Percentiles rank a stretch among this genome's conserved stretches.
These are phyloP conservation scores for Epinotia bilunana DNA, from an alignment of 2,888 invertebrate genomes.

Conservation along the genomic window DNA sequence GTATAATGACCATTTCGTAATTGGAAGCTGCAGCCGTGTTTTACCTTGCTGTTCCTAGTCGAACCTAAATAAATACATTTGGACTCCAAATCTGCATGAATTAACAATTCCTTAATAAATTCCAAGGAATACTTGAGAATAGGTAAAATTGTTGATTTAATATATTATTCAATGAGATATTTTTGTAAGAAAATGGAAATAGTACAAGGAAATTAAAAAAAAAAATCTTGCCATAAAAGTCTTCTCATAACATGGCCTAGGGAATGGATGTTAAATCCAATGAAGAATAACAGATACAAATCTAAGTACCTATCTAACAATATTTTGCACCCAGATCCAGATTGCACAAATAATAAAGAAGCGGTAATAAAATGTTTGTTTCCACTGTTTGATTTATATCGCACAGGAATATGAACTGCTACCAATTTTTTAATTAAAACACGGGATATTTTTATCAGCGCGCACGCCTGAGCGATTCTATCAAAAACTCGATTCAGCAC, in stretches of 20 bases:
- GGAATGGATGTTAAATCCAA: too few species aligned
- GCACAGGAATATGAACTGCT: neutral
- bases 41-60: slow-evolving; percentile 20
- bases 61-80: slow-evolving; percentile 30
- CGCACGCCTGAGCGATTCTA: slow-evolving; percentile 9
- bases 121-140: neutral
- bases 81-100: neutral
- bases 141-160: neutral
- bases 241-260: too few species aligned
- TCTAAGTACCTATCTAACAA: too few species aligned
- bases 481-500: slow-evolving; percentile 15
- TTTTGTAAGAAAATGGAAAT: neutral
- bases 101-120: neutral
- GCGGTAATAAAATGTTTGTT: neutral
- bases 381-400: neutral
- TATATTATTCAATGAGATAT: neutral
- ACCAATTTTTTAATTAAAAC: slow-evolving; percentile 32
- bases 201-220: neutral
- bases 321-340: too few species aligned
- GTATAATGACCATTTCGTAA: slow-evolving; percentile 3
- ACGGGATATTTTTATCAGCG: slow-evolving; percentile 25
- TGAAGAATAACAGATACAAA: too few species aligned
- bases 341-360: neutral
- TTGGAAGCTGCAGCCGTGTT: neutral
- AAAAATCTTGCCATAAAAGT: too few species aligned